Conservation (phyloP, 2,888 invertebrate genomes). For the Ethmia dodecea region DNA sequence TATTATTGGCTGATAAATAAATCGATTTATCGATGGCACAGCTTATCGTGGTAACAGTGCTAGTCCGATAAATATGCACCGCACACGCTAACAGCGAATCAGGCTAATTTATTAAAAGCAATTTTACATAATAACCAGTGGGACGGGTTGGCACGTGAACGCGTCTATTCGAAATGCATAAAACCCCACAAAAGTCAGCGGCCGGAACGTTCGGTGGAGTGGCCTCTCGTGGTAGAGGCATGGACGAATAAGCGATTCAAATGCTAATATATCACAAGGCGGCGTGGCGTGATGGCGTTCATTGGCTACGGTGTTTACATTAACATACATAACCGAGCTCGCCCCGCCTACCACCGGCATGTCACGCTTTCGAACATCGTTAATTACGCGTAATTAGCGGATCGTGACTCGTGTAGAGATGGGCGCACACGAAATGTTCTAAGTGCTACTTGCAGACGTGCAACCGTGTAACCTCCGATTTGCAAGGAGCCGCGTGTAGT, state of each 20-base stretch:
- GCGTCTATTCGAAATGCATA: constrained; percentile 49
- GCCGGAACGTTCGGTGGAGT: constrained; percentile 28
- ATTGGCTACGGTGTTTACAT: constrained; percentile 70
- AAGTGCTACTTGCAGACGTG: neutral
- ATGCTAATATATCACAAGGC: constrained; percentile 76
- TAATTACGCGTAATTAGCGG: constrained; percentile 68
- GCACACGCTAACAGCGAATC: constrained; percentile 37
- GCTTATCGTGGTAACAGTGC: constrained; percentile 35
- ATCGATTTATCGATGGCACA: constrained; percentile 45
- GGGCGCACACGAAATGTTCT: constrained; percentile 26
- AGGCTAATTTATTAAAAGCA: constrained; percentile 46
- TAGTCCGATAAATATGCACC: constrained; percentile 31
- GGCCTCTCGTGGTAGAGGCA: constrained; percentile 33
- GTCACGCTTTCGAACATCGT: constrained; percentile 64
- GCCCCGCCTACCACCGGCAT: constrained; percentile 60
- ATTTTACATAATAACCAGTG: constrained; percentile 53
- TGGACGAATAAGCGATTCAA: constrained; percentile 70
- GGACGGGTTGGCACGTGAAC: constrained; percentile 33
- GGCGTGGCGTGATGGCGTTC: constrained; percentile 59
- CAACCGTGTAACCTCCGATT: constrained; percentile 7
- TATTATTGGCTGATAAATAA: constrained; percentile 45
- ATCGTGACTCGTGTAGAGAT: constrained; percentile 51
- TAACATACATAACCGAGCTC: constrained; percentile 61
- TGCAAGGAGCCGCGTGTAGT: constrained; percentile 5
- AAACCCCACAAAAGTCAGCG: constrained; percentile 50